These are phyloP conservation scores for Gerris lacustris DNA, from an alignment of 2,888 invertebrate genomes.

Conservation along the genomic window DNA sequence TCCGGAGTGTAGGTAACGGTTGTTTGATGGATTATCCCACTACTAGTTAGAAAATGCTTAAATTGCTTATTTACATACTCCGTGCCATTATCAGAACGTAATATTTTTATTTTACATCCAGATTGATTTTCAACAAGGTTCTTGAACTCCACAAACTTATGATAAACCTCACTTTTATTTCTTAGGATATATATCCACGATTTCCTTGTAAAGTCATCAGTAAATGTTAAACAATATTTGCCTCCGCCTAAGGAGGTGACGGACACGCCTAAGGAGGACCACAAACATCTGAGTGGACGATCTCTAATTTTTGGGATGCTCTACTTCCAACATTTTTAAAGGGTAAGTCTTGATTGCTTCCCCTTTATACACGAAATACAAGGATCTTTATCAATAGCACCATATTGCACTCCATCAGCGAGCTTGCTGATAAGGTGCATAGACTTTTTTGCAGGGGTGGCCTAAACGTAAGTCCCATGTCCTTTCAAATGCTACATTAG, in stretches of 20 bases:
- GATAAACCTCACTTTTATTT: slow-evolving; percentile 33
- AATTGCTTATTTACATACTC: slow-evolving; percentile 16
- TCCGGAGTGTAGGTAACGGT: slow-evolving; percentile 18
- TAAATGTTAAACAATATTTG: slow-evolving; percentile 24
- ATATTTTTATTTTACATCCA: slow-evolving; percentile 26
- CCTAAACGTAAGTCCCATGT: slow-evolving; percentile 23
- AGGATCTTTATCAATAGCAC: neutral
- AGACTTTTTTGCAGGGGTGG: slow-evolving; percentile 17
- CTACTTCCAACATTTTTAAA: slow-evolving; percentile 16
- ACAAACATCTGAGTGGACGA: slow-evolving; percentile 27
- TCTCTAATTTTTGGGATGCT: slow-evolving; percentile 19
- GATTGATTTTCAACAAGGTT: slow-evolving; percentile 30
- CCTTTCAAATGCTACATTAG: neutral
- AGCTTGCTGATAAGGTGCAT: slow-evolving; percentile 15
- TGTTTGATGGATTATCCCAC: slow-evolving; percentile 18
- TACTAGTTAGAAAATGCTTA: slow-evolving; percentile 10
- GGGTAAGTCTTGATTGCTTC: slow-evolving; percentile 16
- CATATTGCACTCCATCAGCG: slow-evolving; percentile 14
- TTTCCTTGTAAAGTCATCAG: slow-evolving; percentile 25
- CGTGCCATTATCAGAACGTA: slow-evolving; percentile 24
- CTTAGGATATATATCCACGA: slow-evolving; percentile 33
- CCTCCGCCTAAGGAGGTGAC: slow-evolving; percentile 22
- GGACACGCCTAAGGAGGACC: slow-evolving; percentile 26
- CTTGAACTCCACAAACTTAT: slow-evolving; percentile 31
- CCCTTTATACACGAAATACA: slow-evolving; percentile 18